Percentiles rank a stretch among this genome's conserved stretches.
Conservation (phyloP, 2,113 vertebrate genomes). For the Empidonax traillii region DNA sequence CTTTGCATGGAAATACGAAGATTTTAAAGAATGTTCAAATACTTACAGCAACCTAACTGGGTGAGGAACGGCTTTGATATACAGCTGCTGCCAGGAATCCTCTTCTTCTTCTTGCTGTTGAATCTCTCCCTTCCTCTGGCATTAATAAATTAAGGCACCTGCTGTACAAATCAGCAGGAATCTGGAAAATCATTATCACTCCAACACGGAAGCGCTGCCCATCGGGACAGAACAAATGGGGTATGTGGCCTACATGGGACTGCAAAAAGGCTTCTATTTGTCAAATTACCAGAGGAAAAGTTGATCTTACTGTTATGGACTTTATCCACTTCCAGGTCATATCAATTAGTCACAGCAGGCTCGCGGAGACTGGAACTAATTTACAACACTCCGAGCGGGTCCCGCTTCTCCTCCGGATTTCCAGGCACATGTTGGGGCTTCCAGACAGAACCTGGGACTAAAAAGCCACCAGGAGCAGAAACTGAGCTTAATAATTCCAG, state of each 20-base stretch:
- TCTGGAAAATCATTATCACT: slow-evolving; percentile 42
- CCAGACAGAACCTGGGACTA: neutral
- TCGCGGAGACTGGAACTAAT: slow-evolving; percentile 66
- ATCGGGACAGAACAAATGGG: neutral
- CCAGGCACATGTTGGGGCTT: neutral
- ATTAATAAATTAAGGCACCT: slow-evolving; percentile 51
- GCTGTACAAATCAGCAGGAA: slow-evolving; percentile 42
- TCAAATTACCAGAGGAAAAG: slow-evolving; percentile 60
- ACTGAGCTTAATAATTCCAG: neutral
- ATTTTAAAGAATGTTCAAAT: neutral
- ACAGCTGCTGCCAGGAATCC: neutral
- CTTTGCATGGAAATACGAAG: neutral
- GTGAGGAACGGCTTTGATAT: neutral
- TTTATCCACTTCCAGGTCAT: slow-evolving; percentile 68
- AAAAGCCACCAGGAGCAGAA: neutral
- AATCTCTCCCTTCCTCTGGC: neutral
- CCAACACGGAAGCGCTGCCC: neutral
- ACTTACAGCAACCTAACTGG: neutral
- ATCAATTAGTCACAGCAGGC: slow-evolving; percentile 60
- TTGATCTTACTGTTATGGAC: slow-evolving; percentile 34
- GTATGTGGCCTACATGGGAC: neutral
- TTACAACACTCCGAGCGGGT: neutral
- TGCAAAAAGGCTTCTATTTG: slow-evolving; percentile 13
- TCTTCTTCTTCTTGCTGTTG: neutral
- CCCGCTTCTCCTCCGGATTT: neutral